phyloP scores from a whole-genome alignment of 2,888 invertebrate species.

The Acrobasis suavella region DNA sequence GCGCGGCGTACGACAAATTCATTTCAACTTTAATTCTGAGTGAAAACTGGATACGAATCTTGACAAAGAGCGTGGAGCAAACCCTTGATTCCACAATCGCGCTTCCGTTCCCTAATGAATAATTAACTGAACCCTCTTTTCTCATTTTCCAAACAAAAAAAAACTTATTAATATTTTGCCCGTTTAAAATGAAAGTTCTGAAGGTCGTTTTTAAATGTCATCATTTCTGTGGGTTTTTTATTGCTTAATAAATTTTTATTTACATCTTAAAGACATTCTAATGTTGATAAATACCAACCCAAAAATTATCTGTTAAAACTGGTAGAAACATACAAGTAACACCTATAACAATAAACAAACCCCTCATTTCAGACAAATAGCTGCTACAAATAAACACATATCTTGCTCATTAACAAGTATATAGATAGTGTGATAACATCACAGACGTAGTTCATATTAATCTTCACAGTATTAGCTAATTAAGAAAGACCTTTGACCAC shows the following conservation, averaged over 20 bases:
- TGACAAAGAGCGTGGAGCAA: slow-evolving; percentile 21
- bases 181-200: slow-evolving; percentile 20
- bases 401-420: too few species aligned
- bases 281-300: too few species aligned
- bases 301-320: too few species aligned
- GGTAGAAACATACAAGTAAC: too few species aligned
- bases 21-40: slow-evolving; percentile 19
- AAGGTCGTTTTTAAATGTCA: slow-evolving; percentile 5
- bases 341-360: too few species aligned
- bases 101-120: slow-evolving; percentile 23
- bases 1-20: slow-evolving; percentile 14
- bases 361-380: too few species aligned
- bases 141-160: slow-evolving; percentile 17
- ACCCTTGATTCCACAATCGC: slow-evolving; percentile 25
- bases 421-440: too few species aligned
- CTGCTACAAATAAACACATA: too few species aligned
- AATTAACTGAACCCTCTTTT: slow-evolving; percentile 25
- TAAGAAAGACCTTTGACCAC: slow-evolving; percentile 11
- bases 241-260: not conserved
- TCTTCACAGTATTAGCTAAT: slow-evolving; percentile 5
- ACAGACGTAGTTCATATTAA: not conserved
- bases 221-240: not conserved
- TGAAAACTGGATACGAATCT: slow-evolving; percentile 21
- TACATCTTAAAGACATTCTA: too few species aligned
- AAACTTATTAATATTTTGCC: slow-evolving; percentile 19